phyloP scores from a whole-genome alignment of 2,113 vertebrate species.

The Oxygymnocypris stewartii region DNA sequence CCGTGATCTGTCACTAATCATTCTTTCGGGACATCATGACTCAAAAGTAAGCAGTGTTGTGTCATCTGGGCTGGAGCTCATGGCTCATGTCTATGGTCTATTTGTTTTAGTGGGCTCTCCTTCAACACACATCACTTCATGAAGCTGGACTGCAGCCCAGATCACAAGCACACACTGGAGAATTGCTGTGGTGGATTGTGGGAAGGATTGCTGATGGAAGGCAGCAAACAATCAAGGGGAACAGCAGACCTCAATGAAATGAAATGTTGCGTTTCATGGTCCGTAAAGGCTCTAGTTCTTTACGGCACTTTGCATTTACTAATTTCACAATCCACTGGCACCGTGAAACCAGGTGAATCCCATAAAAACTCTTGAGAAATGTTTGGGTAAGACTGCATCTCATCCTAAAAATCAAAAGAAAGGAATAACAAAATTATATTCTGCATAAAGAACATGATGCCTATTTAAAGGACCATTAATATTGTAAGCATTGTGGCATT shows the following conservation, averaged over 20 bases:
- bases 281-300: not conserved
- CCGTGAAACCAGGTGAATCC: slow-evolving; percentile 19
- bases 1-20: not conserved
- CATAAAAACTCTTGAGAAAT: not conserved
- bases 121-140: slow-evolving; percentile 10
- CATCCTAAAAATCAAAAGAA: not conserved
- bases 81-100: slow-evolving; percentile 2
- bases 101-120: slow-evolving; percentile 32
- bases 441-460: not conserved
- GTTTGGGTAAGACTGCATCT: no score
- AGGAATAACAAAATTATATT: slow-evolving; percentile 4
- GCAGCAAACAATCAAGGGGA: not conserved
- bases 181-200: not conserved
- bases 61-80: not conserved
- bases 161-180: not conserved
- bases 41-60: not conserved
- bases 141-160: slow-evolving; percentile 26
- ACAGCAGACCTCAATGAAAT: slow-evolving; percentile 17
- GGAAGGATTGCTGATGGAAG: not conserved
- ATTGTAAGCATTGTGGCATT: not conserved
- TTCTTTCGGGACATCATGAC: not conserved
- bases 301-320: slow-evolving; percentile 17
- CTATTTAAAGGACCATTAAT: slow-evolving; percentile 3
- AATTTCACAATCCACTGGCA: slow-evolving; percentile 37
- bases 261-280: slow-evolving; percentile 19